Base-by-base conservation (phyloP, 2,797 vertebrate species). In the Aplochiton taeniatus region DNA sequence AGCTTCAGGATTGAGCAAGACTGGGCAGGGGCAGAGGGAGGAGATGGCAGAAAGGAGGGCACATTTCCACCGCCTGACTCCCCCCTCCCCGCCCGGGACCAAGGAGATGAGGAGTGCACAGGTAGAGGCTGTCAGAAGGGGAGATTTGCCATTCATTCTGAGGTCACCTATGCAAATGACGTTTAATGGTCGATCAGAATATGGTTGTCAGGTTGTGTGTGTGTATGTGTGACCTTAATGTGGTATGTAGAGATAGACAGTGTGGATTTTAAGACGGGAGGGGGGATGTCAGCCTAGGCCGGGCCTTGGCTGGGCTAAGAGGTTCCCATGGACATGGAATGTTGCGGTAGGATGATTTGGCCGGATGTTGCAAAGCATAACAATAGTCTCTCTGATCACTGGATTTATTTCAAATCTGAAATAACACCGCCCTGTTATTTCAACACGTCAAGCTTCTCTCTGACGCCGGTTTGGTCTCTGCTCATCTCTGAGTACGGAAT, bases 11-110 rank as follows among this genome's bases (percentile, higher is more conserved):
- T 43, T 16, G 42, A 43, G 57, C 46, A 41, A 48, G 59, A 20
- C 56, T 14, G 13, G 4, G n/a, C n/a, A n/a, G n/a, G 16, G 10
- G 31, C 31, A 19, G 11, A 41, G 12, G 16, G 20, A 11, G 14
- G 49, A 49, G 75, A 80, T 65, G 56, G 76, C 17, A 82, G 81
- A 13, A 59, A 3, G 6, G 31, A 6, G 2, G 31, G 6, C 31
- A 31, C 31, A 31, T 31, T 31, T 31, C 31, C 31, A 31, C 31
- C 6, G 2, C 31, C 31, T 31, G 3, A 31, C 31, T 31, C 31
- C 31, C n/a, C n/a, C n/a, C n/a, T n/a, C n/a, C n/a, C n/a, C n/a
- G n/a, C n/a, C 31, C 6, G 31, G 2, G 31, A 31, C 31, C 31
- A 31, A 31, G 31, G 31, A 31, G 31, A 2, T 6, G 31, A 31